phyloP scores from a whole-genome alignment of 2,113 vertebrate genomes.

The Aplodontia rufa region DNA sequence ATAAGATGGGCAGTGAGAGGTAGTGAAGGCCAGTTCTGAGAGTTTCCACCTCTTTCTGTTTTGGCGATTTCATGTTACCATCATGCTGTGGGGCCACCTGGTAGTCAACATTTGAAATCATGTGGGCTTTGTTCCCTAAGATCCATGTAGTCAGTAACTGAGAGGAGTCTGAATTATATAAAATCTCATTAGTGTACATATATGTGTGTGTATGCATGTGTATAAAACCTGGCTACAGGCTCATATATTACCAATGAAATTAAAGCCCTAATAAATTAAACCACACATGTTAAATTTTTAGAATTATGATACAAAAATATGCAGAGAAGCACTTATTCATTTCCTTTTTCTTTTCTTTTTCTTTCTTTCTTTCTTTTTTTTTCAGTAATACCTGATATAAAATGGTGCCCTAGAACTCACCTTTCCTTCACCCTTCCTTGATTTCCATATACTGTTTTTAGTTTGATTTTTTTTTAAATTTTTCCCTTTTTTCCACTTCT shows the following conservation, averaged over 20 bases:
- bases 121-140: neutral
- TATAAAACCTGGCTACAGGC: neutral
- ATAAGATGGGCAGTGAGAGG: neutral
- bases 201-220: neutral
- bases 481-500: neutral
- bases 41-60: constrained; percentile 4
- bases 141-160: neutral
- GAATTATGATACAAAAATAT: neutral
- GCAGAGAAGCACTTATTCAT: neutral
- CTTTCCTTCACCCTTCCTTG: neutral
- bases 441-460: neutral
- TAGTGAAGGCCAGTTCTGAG: neutral
- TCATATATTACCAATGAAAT: neutral
- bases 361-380: neutral
- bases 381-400: neutral
- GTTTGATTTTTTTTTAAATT: neutral
- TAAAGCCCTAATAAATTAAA: neutral
- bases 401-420: neutral
- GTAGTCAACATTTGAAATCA: neutral
- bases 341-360: too few relatives aligned
- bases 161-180: neutral
- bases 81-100: neutral
- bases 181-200: neutral
- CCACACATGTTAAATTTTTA: neutral
- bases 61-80: neutral